Conservation (phyloP, 2,797 vertebrate genomes). For the Chiroxiphia lanceolata region DNA sequence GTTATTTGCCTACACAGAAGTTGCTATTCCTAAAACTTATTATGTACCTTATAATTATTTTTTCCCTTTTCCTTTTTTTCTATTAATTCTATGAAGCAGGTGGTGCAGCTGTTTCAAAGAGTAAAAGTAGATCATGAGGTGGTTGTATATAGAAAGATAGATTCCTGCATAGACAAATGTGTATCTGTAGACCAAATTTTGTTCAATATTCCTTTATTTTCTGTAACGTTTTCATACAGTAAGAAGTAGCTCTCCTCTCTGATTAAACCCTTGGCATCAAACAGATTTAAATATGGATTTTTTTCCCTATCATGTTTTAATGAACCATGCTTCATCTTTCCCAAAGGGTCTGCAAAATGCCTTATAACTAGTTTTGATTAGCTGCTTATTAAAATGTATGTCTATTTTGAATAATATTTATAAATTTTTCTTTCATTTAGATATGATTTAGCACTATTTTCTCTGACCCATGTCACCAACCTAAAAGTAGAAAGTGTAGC, state of each 20-base stretch:
- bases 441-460: not conserved
- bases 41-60: not conserved
- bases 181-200: slow-evolving; percentile 9
- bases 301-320: slow-evolving; percentile 32
- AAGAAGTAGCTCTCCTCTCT: slow-evolving; percentile 28
- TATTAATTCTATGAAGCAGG: not conserved
- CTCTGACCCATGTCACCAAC: not conserved
- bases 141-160: not conserved
- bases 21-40: not conserved
- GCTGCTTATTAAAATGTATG: slow-evolving; percentile 50
- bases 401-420: slow-evolving; percentile 10
- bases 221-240: not conserved
- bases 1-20: not conserved
- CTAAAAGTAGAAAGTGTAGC: not conserved
- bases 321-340: slow-evolving; percentile 47
- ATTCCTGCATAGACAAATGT: slow-evolving; percentile 8
- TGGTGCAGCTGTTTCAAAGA: not conserved
- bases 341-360: slow-evolving; percentile 52
- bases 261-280: slow-evolving; percentile 57
- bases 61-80: not conserved
- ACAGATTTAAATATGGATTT: slow-evolving; percentile 51
- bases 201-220: not conserved
- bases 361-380: slow-evolving; percentile 60
- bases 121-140: not conserved
- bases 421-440: slow-evolving; percentile 11